Evolutionary conservation across 2,113 vertebrate genomes (phyloP), one percentile per base, ranked within the genome.

Genomic region (Calyptomena viridis): DNA sequence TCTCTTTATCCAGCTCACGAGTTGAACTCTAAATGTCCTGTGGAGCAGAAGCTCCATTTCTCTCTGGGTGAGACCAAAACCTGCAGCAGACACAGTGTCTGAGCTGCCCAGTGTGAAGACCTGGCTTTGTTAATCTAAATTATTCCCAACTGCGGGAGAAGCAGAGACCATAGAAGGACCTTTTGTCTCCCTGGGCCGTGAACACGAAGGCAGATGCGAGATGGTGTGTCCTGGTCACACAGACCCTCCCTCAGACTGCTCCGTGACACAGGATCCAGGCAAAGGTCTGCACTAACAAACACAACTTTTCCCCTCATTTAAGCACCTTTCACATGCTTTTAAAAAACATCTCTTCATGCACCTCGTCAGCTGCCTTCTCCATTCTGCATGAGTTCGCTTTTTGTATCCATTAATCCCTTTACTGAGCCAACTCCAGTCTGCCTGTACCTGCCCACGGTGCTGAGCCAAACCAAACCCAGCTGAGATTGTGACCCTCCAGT

Each of bases 241-340:
- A 53, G 47, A 42, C 8, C 47, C 52, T 14, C 64, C 20, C 59
- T 11, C 37, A 58, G 63, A 76, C 71, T 35, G 80, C 33, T 21
- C 69, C 2, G 0, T 6, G 27, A 33, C 58, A 49, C 6, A 19
- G 0, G 0, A 23, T 28, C 11, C 64, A n/a, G 69, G 17, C 40
- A 68, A 39, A 27, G 42, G 30, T 3, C 64, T 50, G 9, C 52
- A 14, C 33, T 8, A 22, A 55, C 6, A 40, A 69, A 11, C 87
- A 84, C 40, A 49, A 14, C 40, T 63, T 62, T 21, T 4, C 18
- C 42, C 63, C 37, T 17, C 27, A 15, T 31, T 68, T 27, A 40
- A 67, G 30, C 85, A 84, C 77, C 58, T 44, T 60, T 33, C 67
- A 50, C 58, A 9, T 10, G 37, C n/a, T 30, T 31, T 21, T 39